Evolutionary conservation across 2,888 invertebrate species (phyloP).

Genomic region (Cerastis rubricosa): DNA sequence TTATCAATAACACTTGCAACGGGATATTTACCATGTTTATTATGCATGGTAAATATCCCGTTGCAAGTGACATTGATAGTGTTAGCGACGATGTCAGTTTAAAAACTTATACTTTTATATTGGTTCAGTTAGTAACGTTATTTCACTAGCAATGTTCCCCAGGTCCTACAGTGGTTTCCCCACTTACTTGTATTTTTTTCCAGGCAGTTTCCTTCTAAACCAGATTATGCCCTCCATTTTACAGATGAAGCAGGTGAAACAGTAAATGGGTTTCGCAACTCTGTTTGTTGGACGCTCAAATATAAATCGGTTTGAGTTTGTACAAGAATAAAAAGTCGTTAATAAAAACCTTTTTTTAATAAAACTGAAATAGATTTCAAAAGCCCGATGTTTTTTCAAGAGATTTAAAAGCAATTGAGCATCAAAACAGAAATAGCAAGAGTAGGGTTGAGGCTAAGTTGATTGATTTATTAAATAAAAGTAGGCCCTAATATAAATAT

Average conservation of each 20-base stretch:
- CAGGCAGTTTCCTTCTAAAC: slow-evolving; percentile 58
- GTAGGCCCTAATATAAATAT: neutral
- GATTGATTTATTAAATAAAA: slow-evolving; percentile 14
- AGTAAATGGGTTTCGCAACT: slow-evolving; percentile 23
- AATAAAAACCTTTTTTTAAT: neutral
- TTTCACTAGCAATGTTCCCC: slow-evolving; percentile 36
- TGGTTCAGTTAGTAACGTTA: neutral
- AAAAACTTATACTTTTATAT: too few relatives aligned
- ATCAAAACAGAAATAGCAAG: neutral
- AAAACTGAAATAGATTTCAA: neutral
- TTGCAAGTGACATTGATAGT: too few relatives aligned
- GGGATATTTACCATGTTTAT: too few relatives aligned
- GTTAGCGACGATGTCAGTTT: too few relatives aligned
- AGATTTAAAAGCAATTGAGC: neutral
- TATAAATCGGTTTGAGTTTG: slow-evolving; percentile 12
- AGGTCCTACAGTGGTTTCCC: slow-evolving; percentile 44
- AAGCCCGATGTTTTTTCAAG: neutral
- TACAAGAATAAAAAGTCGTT: neutral
- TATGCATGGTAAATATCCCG: too few relatives aligned
- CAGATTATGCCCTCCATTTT: slow-evolving; percentile 43
- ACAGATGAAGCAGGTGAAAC: slow-evolving; percentile 26
- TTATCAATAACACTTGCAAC: too few relatives aligned
- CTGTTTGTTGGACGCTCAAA: slow-evolving; percentile 9
- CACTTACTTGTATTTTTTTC: slow-evolving; percentile 50
- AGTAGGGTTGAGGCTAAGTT: neutral